These are phyloP conservation scores for Leptinotarsa haldemani DNA, from an alignment of 2,888 invertebrate species.

Conservation along the genomic window DNA sequence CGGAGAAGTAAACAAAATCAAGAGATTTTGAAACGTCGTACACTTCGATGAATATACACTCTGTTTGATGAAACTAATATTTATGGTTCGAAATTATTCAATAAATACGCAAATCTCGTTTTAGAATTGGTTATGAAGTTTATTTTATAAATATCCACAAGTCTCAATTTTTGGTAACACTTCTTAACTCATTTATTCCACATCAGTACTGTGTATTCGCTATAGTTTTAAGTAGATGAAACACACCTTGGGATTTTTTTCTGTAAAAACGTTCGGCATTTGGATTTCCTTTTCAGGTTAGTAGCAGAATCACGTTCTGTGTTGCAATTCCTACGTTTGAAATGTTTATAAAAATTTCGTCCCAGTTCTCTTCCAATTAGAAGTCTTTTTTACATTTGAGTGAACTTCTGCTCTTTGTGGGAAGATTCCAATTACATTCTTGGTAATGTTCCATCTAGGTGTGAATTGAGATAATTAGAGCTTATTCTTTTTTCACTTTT, in stretches of 20 bases:
- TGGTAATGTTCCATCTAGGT: background rate
- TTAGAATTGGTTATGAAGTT: too few relatives aligned
- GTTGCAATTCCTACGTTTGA: conserved; percentile 23
- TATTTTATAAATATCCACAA: too few relatives aligned
- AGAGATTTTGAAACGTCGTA: too few relatives aligned
- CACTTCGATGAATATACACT: too few relatives aligned
- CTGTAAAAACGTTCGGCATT: conserved; percentile 17
- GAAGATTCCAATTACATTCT: conserved; percentile 10
- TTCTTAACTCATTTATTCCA: too few relatives aligned
- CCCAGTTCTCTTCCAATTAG: conserved; percentile 31
- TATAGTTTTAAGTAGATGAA: background rate
- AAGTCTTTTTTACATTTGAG: conserved; percentile 26
- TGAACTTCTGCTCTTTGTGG: conserved; percentile 18
- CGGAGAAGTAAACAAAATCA: too few relatives aligned
- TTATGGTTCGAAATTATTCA: too few relatives aligned
- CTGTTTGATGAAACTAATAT: too few relatives aligned
- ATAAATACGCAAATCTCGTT: too few relatives aligned
- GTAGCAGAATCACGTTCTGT: conserved; percentile 29
- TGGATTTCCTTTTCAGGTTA: conserved; percentile 24
- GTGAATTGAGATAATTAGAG: background rate
- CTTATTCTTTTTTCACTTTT: too few relatives aligned
- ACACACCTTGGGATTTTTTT: background rate
- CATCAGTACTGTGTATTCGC: too few relatives aligned
- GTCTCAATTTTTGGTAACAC: too few relatives aligned
- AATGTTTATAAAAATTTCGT: conserved; percentile 23